Percentiles rank a stretch among this genome's conserved stretches.
Evolutionary conservation across 2,888 invertebrate genomes (phyloP).

Genomic region (Mythimna albipuncta): DNA sequence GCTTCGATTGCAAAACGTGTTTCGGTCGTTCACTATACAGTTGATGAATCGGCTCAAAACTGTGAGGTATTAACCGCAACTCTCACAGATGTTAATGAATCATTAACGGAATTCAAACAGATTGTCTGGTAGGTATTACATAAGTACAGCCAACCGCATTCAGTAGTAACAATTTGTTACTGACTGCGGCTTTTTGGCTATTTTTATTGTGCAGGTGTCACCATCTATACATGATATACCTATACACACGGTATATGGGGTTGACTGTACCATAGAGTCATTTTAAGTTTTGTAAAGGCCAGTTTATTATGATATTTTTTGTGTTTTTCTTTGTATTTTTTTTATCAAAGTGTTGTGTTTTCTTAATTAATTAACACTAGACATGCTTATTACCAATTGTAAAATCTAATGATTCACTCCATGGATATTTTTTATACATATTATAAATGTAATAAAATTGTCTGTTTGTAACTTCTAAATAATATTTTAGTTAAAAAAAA

Average conservation of each 20-base stretch:
- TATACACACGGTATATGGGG: neutral
- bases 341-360: neutral
- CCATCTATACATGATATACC: neutral
- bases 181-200: neutral
- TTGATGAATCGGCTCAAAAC: neutral
- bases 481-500: too few species aligned
- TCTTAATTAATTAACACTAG: neutral
- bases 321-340: neutral
- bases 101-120: constrained; percentile 8
- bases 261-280: neutral
- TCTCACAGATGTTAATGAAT: constrained; percentile 22
- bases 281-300: neutral
- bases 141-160: neutral
- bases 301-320: neutral
- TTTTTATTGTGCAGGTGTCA: neutral
- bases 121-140: constrained; percentile 4
- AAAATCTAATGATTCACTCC: neutral
- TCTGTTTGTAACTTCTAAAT: too few species aligned
- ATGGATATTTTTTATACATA: too few species aligned
- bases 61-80: neutral
- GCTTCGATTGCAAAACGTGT: too few species aligned
- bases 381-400: too few species aligned
- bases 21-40: neutral
- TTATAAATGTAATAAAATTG: too few species aligned
- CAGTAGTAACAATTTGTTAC: neutral